A percentile compares a stretch with the other conserved stretches of the same genome.
Evolutionary conservation across 2,113 vertebrate genomes (phyloP).

Genomic region (Pelodiscus sinensis): DNA sequence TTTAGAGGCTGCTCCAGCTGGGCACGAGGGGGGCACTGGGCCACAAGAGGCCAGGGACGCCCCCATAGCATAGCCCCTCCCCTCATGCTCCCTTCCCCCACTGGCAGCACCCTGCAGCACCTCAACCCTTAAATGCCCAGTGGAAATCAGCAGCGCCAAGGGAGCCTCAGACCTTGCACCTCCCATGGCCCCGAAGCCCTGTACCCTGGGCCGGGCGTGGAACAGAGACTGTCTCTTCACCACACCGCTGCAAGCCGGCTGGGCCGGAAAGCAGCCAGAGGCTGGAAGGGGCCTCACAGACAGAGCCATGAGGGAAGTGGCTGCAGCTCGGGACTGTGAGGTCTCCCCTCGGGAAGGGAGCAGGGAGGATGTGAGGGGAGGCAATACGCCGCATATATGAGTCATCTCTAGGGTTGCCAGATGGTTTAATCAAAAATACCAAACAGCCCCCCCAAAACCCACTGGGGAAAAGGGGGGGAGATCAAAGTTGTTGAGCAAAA

Average conservation of each 20-base stretch:
- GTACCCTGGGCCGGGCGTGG: rapidly evolving
- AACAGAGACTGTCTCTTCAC: background rate
- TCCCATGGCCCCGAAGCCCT: too few relatives aligned
- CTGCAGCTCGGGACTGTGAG: background rate
- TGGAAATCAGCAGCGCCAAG: rapidly evolving
- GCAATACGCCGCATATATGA: background rate
- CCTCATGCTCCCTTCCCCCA: background rate
- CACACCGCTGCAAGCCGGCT: background rate
- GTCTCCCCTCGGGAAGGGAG: background rate
- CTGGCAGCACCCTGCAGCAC: background rate
- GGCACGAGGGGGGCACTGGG: background rate
- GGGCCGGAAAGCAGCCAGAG: background rate
- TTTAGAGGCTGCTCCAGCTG: background rate
- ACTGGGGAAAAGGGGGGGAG: too few relatives aligned
- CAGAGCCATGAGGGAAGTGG: background rate
- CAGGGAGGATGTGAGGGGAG: background rate
- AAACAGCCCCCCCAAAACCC: too few relatives aligned
- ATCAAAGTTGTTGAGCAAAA: too few relatives aligned
- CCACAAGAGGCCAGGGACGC: background rate
- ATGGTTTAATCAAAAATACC: too few relatives aligned
- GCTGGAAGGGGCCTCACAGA: background rate
- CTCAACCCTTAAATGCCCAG: background rate
- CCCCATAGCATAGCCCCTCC: background rate
- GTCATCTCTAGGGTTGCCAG: too few relatives aligned
- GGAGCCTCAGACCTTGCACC: rapidly evolving